These are phyloP conservation scores for Orchesellides sinensis DNA, from an alignment of 2,888 invertebrate species.

Conservation along the genomic window DNA sequence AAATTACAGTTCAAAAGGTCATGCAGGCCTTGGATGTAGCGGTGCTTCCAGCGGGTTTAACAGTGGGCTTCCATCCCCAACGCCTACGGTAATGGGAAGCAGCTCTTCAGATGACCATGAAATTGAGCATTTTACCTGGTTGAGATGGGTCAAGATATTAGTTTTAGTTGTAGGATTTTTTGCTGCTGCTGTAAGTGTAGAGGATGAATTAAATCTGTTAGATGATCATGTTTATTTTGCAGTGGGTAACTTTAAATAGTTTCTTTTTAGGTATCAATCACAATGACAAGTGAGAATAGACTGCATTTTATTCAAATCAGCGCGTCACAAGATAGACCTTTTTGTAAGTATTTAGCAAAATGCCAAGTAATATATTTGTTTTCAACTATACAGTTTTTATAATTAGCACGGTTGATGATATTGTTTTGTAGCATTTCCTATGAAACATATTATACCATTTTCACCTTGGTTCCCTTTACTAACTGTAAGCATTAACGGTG, in stretches of 20 bases:
- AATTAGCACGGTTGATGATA: not conserved
- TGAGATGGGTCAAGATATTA: conserved; percentile 68
- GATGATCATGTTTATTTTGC: conserved; percentile 11
- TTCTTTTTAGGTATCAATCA: conserved; percentile 66
- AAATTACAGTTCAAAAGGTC: not conserved
- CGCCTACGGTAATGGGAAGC: conserved; percentile 38
- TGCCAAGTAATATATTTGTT: not conserved
- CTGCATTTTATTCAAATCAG: conserved; percentile 64
- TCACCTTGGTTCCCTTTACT: conserved; percentile 75
- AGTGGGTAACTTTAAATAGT: not conserved
- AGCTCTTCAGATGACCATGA: conserved; percentile 64
- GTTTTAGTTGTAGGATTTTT: conserved; percentile 64
- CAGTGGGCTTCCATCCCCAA: conserved; percentile 67
- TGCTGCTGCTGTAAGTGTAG: conserved; percentile 63
- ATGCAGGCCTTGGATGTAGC: not conserved
- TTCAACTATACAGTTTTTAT: not conserved
- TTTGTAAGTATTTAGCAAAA: conserved; percentile 48
- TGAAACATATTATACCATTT: conserved; percentile 49
- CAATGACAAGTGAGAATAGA: conserved; percentile 64
- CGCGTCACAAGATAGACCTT: conserved; percentile 49
- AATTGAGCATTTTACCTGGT: conserved; percentile 67
- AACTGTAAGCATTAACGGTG: conserved; percentile 80
- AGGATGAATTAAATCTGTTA: not conserved
- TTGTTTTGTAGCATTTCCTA: conserved; percentile 59
- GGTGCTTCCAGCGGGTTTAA: conserved; percentile 64